A percentile compares a stretch with the other conserved stretches of the same genome.
These are phyloP conservation scores for Pollenia griseotomentosa DNA, from an alignment of 2,888 invertebrate genomes.

Conservation along the genomic window DNA sequence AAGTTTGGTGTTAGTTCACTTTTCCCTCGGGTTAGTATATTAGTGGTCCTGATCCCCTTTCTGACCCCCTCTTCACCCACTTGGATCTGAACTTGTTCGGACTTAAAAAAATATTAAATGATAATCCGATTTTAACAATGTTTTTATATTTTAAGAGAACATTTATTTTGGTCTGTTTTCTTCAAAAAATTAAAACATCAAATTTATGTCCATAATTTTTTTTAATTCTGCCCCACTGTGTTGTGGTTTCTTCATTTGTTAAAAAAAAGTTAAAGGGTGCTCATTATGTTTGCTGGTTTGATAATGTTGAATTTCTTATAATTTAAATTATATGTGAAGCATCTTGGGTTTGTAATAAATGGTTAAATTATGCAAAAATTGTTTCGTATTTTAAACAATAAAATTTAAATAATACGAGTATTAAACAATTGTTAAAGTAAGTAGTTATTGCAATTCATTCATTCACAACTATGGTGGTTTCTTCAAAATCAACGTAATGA, in stretches of 20 bases:
- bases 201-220: conserved; percentile 12
- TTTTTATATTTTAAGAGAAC: too few relatives aligned
- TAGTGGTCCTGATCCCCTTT: too few relatives aligned
- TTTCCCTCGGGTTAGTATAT: too few relatives aligned
- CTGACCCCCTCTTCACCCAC: too few relatives aligned
- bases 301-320: conserved; percentile 76
- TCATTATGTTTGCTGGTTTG: conserved; percentile 63
- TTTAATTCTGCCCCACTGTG: conserved; percentile 3
- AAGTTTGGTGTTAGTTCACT: too few relatives aligned
- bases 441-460: conserved; percentile 40
- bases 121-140: too few relatives aligned
- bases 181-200: conserved; percentile 71
- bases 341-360: conserved; percentile 80
- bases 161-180: too few relatives aligned
- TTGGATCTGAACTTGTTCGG: too few relatives aligned
- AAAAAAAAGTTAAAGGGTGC: conserved; percentile 62
- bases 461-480: neutral
- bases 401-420: conserved; percentile 47
- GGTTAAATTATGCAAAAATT: conserved; percentile 82
- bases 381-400: conserved; percentile 44
- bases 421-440: conserved; percentile 38
- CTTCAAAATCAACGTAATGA: conserved; percentile 47
- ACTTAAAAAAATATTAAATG: too few relatives aligned
- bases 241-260: conserved; percentile 51
- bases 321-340: conserved; percentile 79